Conservation (phyloP, 2,888 invertebrate species). For the Microplitis deprimator region DNA sequence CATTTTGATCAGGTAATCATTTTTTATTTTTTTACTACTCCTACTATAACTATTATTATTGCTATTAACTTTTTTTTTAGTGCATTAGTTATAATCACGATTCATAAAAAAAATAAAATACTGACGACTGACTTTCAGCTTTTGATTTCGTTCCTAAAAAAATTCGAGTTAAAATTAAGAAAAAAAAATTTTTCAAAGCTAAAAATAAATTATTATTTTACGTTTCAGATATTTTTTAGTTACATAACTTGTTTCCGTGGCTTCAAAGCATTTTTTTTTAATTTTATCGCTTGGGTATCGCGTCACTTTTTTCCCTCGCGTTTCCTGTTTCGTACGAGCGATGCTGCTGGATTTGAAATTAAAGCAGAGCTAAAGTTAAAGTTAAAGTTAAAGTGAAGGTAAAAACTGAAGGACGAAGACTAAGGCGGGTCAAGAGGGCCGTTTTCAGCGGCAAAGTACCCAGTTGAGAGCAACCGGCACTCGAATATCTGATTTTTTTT, state of each 20-base stretch:
- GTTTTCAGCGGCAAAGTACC: conserved; percentile 37
- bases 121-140: no score
- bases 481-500: conserved; percentile 41
- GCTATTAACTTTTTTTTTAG: not conserved
- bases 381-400: no score
- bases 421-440: conserved; percentile 23
- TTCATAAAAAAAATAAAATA: no score
- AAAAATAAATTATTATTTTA: not conserved
- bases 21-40: not conserved
- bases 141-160: no score
- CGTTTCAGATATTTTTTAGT: not conserved
- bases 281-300: conserved; percentile 43
- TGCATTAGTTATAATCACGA: not conserved
- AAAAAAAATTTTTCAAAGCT: conserved; percentile 13
- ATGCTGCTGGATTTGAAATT: not conserved
- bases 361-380: no score
- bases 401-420: no score
- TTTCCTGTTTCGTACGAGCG: not conserved
- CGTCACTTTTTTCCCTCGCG: not conserved
- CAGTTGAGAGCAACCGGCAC: conserved; percentile 4
- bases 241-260: conserved; percentile 52
- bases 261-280: conserved; percentile 57
- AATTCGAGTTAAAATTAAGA: not conserved
- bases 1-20: conserved; percentile 1
- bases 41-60: not conserved